Base-by-base conservation (phyloP, 2,888 invertebrate species). In the Gortyna flavago region DNA sequence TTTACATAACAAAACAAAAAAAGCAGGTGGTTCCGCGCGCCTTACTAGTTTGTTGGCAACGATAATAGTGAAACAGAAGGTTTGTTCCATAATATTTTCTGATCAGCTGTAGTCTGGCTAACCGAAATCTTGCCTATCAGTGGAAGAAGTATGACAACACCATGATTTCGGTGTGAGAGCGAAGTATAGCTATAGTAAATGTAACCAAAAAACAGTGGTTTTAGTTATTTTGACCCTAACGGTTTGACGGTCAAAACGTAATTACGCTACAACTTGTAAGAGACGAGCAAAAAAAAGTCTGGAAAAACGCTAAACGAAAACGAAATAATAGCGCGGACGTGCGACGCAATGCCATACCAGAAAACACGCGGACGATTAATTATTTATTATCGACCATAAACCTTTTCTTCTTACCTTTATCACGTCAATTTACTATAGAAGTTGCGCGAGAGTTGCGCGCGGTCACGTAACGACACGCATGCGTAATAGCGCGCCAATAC, bases 381-480 rank as follows among this genome's bases (percentile, higher is more conserved):
- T 32, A 11, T 18, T 25, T 35, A 29, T 1, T 11, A 65, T 51
- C 13, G 4, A 11, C 9, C 3, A 59, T 77, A 25, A 35, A 16
- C 77, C 81, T 84, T 84, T 61, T 81, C 29, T 21, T 29, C 3
- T 35, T 7, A n/a, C 48, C 13, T 81, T 25, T 51, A 75, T 67
- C 38, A 62, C 70, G 67, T 8, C 32, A 70, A 48, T 75, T 35
- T 13, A 73, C 57, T 51, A 72, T 51, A 35, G n/a, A 61, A 75
- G 44, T 69, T 76, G 86, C 83, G 83, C 85, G 61, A 64, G 83
- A 80, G 81, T 85, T n/a, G 85, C 84, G 80, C 77, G 54, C 77
- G 64, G 61, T 87, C 85, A 85, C 86, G 85, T 87, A 88, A 88
- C 79, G 41, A 75, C 6, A 75, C 79, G 86, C 83, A 84, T 85